Base-by-base conservation (phyloP, 2,113 vertebrate genomes). In the Aspiorhynchus laticeps region DNA sequence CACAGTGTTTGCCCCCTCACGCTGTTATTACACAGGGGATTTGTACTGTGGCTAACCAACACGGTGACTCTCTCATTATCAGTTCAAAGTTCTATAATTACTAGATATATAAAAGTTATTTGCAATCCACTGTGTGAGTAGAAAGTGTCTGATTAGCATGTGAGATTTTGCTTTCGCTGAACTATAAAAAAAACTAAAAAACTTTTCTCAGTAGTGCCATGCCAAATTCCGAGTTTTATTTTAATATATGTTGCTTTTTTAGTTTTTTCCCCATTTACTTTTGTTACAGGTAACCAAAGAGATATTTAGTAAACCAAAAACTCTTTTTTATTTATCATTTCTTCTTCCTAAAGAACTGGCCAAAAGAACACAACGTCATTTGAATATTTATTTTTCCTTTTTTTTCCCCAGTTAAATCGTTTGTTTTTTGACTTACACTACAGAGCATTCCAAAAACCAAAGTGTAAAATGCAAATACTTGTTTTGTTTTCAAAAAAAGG, bases 261-360 rank as follows among this genome's bases (percentile, higher is more conserved):
- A 80, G 88, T 88, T 90, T 92, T 43, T 89, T 91, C 92, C 94
- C 94, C 86, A 65, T 94, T 93, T 94, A 87, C 93, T 95, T 96
- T 95, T 89, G 94, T 96, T 96, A 95, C 95, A 95, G 95, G 95
- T 96, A 93, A 96, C 95, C 95, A 96, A 96, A 96, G 95, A 96
- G 94, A 95, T 92, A 88, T 89, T 93, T 96, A 96, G 95, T 93
- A 95, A 95, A 96, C 95, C 95, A 69, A 69, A 69, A 95, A 91
- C 93, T 92, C 75, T 85, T 90, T 87, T 87, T 90, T 89, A 88
- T 88, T 31, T 87, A 75, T 51, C 38, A 31, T 85, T 86, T 83
- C 85, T 90, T 89, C 28, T 90, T 91, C 76, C 83, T 89, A 89
- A 91, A 92, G 86, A 93, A 93, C 91, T 94, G 94, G 93, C 94